These are phyloP conservation scores for Propsilocerus akamusi DNA, from an alignment of 1,140 invertebrate genomes.

Conservation along the genomic window DNA sequence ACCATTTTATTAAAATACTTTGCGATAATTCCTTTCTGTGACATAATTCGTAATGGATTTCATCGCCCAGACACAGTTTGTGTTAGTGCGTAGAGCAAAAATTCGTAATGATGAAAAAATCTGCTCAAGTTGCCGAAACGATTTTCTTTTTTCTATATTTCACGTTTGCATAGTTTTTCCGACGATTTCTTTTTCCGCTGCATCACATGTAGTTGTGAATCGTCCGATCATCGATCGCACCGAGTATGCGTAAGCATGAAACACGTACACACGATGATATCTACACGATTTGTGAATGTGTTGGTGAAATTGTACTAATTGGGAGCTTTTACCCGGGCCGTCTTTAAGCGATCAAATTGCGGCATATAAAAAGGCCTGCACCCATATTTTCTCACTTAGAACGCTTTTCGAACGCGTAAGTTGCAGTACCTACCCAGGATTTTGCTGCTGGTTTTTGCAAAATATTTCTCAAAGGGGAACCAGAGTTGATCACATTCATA, in stretches of 20 bases:
- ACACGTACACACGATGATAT: neutral
- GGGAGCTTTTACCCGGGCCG: constrained; percentile 32
- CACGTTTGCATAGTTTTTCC: neutral
- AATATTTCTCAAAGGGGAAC: constrained; percentile 7
- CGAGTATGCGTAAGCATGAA: neutral
- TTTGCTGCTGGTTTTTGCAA: constrained; percentile 12
- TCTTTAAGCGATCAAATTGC: constrained; percentile 47
- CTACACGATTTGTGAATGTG: neutral
- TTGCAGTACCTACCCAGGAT: constrained; percentile 29
- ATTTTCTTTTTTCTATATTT: neutral
- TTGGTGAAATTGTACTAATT: constrained; percentile 28
- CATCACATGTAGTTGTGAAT: neutral
- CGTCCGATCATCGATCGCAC: neutral
- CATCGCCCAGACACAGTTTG: too few species aligned
- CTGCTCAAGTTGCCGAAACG: too few species aligned
- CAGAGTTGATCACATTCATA: neutral
- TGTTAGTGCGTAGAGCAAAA: too few species aligned
- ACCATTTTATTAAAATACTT: too few species aligned
- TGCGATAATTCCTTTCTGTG: too few species aligned
- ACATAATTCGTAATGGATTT: too few species aligned
- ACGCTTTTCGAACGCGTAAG: constrained; percentile 81
- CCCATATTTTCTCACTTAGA: constrained; percentile 48
- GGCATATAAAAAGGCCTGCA: constrained; percentile 55
- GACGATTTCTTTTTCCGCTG: neutral
- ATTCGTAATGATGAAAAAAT: too few species aligned